Evolutionary conservation across 2,797 vertebrate species (phyloP).

Genomic region (Scleropages formosus): DNA sequence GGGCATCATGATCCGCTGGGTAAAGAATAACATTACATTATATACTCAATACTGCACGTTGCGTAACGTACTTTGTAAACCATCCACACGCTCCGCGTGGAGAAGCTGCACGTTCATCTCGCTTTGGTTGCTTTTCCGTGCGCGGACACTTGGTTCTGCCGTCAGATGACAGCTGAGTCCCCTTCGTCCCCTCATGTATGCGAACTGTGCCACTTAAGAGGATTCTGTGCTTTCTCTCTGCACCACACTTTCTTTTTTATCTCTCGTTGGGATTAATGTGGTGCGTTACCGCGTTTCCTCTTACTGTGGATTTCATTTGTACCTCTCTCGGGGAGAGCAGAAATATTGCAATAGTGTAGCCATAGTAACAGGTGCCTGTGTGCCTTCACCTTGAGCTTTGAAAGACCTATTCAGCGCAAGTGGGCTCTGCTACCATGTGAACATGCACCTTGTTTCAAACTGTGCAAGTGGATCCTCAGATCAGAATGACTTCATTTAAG

Average conservation of each 20-base stretch:
- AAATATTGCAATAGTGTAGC: slow-evolving; percentile 63
- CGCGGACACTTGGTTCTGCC: background rate
- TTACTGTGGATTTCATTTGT: slow-evolving; percentile 1
- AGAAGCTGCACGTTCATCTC: background rate
- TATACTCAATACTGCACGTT: background rate
- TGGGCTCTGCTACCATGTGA: slow-evolving; percentile 27
- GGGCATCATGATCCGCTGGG: too few relatives aligned
- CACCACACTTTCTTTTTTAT: background rate
- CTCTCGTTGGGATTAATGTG: slow-evolving; percentile 11
- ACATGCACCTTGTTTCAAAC: background rate
- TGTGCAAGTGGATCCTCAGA: slow-evolving; percentile 35
- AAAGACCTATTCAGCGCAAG: slow-evolving; percentile 17
- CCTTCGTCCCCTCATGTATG: slow-evolving; percentile 1
- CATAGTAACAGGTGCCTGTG: slow-evolving; percentile 70
- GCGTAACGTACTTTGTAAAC: slow-evolving; percentile 7
- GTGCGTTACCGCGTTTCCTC: slow-evolving; percentile 7
- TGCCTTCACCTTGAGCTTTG: slow-evolving; percentile 30
- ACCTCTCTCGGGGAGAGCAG: slow-evolving; percentile 31
- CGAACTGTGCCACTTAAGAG: slow-evolving; percentile 5
- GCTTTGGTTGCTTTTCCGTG: background rate
- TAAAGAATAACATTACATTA: background rate
- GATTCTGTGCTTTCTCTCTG: background rate
- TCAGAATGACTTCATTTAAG: slow-evolving; percentile 29
- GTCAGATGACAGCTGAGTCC: background rate
- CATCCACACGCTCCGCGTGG: background rate